These are phyloP conservation scores for Meloidogyne hapla DNA, from an alignment of 1,140 invertebrate species.

Conservation along the genomic window DNA sequence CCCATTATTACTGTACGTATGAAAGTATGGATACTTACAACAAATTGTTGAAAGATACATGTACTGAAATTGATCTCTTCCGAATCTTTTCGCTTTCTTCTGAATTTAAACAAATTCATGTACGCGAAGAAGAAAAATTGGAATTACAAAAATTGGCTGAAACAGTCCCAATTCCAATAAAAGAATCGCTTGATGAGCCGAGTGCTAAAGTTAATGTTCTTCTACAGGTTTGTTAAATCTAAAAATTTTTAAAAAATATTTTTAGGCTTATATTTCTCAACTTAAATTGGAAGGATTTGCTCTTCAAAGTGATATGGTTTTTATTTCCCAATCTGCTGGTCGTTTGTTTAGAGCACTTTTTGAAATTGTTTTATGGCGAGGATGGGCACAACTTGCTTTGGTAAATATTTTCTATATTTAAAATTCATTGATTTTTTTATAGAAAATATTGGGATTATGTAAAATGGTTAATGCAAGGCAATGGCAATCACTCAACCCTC, in stretches of 20 bases:
- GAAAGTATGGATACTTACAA: constrained; percentile 96
- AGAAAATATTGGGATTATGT: constrained; percentile 86
- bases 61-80: constrained; percentile 96
- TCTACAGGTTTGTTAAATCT: constrained; percentile 48
- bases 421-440: not conserved
- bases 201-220: constrained; percentile 78
- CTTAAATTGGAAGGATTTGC: constrained; percentile 96
- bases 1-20: constrained; percentile 94
- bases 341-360: constrained; percentile 92
- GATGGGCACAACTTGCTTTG: constrained; percentile 95
- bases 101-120: constrained; percentile 87
- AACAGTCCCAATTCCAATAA: constrained; percentile 95
- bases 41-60: constrained; percentile 88
- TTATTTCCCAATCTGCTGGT: constrained; percentile 93
- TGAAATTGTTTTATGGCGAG: constrained; percentile 83
- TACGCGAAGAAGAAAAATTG: constrained; percentile 95
- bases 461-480: constrained; percentile 94
- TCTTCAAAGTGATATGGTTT: constrained; percentile 98
- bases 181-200: constrained; percentile 96
- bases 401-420: constrained; percentile 18
- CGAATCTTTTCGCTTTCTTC: constrained; percentile 96
- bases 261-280: constrained; percentile 93
- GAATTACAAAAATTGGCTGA: constrained; percentile 96
- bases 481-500: constrained; percentile 98
- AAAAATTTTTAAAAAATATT: not conserved